Evolutionary conservation across 2,888 invertebrate species (phyloP).

Genomic region (Gastracanthus pulcherrimus): DNA sequence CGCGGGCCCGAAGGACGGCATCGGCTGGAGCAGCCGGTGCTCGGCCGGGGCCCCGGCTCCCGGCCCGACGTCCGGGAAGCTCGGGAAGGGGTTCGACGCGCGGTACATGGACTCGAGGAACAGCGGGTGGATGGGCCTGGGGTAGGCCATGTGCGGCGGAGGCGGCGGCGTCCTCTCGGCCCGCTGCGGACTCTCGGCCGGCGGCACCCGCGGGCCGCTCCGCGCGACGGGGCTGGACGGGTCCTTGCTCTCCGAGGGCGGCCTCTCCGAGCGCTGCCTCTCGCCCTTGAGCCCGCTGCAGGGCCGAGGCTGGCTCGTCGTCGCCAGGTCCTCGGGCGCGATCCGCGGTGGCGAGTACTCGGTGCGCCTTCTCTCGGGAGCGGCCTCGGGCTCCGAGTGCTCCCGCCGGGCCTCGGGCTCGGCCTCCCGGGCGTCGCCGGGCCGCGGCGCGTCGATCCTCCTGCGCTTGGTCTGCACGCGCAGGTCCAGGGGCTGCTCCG

Average conservation of each 20-base stretch:
- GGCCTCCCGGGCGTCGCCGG: neutral
- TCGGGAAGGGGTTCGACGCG: conserved; percentile 72
- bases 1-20: conserved; percentile 83
- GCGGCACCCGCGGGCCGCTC: neutral
- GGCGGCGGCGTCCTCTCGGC: conserved; percentile 57
- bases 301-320: neutral
- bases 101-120: conserved; percentile 78
- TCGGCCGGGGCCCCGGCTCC: conserved; percentile 80
- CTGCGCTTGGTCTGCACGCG: conserved; percentile 71
- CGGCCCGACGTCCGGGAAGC: conserved; percentile 80
- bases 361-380: neutral
- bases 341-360: conserved; percentile 14
- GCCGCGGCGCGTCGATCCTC: conserved; percentile 47
- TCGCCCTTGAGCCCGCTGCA: conserved; percentile 20
- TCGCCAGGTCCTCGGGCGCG: conserved; percentile 11
- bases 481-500: conserved; percentile 72
- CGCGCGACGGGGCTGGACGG: neutral
- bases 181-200: conserved; percentile 53
- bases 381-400: neutral
- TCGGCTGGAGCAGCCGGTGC: conserved; percentile 81
- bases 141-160: conserved; percentile 84
- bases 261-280: neutral
- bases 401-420: neutral
- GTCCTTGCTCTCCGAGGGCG: conserved; percentile 24
- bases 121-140: conserved; percentile 89